These are phyloP conservation scores for Rhysida immarginata DNA, from an alignment of 1,140 invertebrate genomes.

Conservation along the genomic window DNA sequence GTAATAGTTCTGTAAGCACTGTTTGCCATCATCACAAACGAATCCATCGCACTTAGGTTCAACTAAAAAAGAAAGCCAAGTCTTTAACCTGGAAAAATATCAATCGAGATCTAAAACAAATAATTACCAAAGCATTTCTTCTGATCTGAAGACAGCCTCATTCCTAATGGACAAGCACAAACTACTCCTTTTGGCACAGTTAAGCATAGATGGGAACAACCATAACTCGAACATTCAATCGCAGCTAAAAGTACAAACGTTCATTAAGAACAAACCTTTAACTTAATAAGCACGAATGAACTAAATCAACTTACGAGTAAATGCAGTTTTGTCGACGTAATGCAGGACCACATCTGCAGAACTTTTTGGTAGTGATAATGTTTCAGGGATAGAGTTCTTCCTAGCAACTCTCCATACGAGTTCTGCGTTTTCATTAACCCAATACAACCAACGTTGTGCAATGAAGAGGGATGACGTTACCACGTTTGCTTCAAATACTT, in stretches of 20 bases:
- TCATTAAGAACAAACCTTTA: too few species aligned
- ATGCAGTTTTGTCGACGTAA: too few species aligned
- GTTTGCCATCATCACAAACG: neutral
- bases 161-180: constrained; percentile 33
- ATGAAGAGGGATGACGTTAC: too few species aligned
- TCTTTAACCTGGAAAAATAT: neutral
- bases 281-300: too few species aligned
- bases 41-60: neutral
- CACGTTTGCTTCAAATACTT: too few species aligned
- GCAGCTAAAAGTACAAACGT: neutral
- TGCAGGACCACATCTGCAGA: too few species aligned
- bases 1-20: neutral
- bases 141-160: constrained; percentile 22
- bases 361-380: too few species aligned
- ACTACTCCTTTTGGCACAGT: constrained; percentile 25
- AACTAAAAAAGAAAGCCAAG: neutral
- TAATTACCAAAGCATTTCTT: constrained; percentile 26
- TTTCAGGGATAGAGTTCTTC: too few species aligned
- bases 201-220: constrained; percentile 35
- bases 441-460: too few species aligned
- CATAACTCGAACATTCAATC: constrained; percentile 5
- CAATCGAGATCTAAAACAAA: constrained; percentile 13
- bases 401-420: too few species aligned
- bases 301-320: too few species aligned
- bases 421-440: too few species aligned